Base-by-base conservation (phyloP, 92 coral and sea anemone species). In the Parazoanthus atlanticus region DNA sequence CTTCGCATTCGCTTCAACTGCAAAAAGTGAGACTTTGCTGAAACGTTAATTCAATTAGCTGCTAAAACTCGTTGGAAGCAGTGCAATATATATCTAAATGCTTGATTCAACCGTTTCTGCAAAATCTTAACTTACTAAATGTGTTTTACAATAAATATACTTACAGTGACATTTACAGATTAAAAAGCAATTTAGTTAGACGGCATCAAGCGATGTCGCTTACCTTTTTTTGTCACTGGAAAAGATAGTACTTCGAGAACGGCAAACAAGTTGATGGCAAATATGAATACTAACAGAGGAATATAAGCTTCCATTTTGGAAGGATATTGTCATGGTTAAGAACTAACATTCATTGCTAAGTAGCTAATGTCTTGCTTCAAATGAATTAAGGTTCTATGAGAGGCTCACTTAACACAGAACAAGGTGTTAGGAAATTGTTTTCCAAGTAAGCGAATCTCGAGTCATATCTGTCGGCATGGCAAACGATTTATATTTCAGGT, bases 401-500 rank as follows among this genome's bases (percentile, higher is more conserved):
- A 52, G 19, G 19, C 58, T 13, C 58, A 3, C 0, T 13, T 52
- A 52, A 13, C 21, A 52, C 58, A 13, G 21, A 52, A 52, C 17
- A 1, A 2, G 19, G 12, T 52, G 58, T 52, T 12, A 16, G 3
- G 21, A 3, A 52, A 13, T 15, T 16, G 40, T 33, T 74, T 74
- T 33, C 43, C 21, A 74, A 74, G 23, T 15, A 26, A 26, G 38
- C 15, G 25, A 33, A 31, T 32, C 41, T 11, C 8, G 9, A 31
- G 41, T 74, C 78, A 32, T 74, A 31, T 74, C 9, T 33, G 78
- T 74, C 40, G 36, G 36, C 28, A 31, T 16, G 25, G 10, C 26
- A 74, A 36, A 74, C 5, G 78, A 74, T 74, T 74, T 74, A 74
- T 74, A 13, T 74, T 74, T 33, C 78, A 31, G 43, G 78, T 73